A percentile compares a stretch with the other conserved stretches of the same genome.
phyloP scores from a whole-genome alignment of 2,113 vertebrate genomes.

The Mugil cephalus region DNA sequence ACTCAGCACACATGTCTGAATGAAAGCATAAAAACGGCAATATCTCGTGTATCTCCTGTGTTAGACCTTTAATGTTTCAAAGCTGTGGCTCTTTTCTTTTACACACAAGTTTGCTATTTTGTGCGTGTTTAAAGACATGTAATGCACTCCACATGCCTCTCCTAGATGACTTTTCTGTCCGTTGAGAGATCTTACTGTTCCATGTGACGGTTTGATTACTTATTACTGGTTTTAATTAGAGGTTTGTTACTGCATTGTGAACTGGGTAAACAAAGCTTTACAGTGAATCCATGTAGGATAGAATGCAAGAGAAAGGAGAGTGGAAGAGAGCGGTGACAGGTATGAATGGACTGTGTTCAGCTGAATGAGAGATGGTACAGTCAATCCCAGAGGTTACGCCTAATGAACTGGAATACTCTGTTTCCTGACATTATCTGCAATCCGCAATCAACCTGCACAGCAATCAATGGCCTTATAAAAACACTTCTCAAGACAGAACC shows the following conservation, averaged over 20 bases:
- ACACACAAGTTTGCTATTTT: no score
- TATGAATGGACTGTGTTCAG: background rate
- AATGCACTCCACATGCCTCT: background rate
- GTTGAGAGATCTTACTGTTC: no score
- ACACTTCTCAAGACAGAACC: constrained; percentile 56
- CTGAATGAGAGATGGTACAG: constrained; percentile 52
- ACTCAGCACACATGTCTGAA: no score
- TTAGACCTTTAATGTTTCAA: no score
- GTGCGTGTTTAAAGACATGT: background rate
- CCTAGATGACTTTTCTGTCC: no score
- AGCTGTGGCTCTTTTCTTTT: no score
- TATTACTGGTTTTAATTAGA: no score
- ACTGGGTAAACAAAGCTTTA: background rate
- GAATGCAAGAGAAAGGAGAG: constrained; percentile 7
- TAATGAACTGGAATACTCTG: constrained; percentile 76
- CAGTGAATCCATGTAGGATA: constrained; percentile 1
- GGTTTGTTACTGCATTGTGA: no score
- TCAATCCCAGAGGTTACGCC: constrained; percentile 55
- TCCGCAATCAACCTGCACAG: constrained; percentile 69
- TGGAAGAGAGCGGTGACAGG: background rate
- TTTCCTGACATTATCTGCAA: constrained; percentile 83
- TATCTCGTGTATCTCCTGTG: no score
- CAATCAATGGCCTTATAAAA: constrained; percentile 63
- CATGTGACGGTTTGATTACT: no score
- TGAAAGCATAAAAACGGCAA: no score